Base-by-base conservation (phyloP, 2,113 vertebrate genomes). In the Pterophyllum scalare region DNA sequence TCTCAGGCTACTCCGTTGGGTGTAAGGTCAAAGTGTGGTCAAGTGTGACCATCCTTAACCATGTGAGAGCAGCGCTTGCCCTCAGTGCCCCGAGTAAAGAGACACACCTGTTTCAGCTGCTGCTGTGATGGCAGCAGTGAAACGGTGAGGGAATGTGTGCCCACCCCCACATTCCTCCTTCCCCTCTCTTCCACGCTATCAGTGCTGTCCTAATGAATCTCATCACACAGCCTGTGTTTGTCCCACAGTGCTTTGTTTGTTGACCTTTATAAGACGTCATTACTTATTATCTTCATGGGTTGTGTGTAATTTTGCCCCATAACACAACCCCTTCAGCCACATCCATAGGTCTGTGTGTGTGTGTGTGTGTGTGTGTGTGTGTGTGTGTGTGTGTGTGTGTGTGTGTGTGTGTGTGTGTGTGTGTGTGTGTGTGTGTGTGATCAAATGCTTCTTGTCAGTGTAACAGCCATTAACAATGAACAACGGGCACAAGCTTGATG, bases 81-180 rank as follows among this genome's bases (percentile, higher is more conserved):
- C 91, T 67, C 40, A 0, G 22, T 60, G 81, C 82, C 81, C 85
- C 35, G 11, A 67, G 90, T 59, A 77, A 89, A 92, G 75, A 87
- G 84, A 84, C 91, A 88, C 95, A 94, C 95, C 95, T 95, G 94
- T 94, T 92, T 92, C 89, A 86, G 90, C 86, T 93, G 87, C 88
- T 84, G 82, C 82, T 91, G 88, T 89, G 89, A 92, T 81, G 88
- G 89, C 75, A 28, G 13, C 49, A 10, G 58, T 78, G 80, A 83
- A 82, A 90, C 60, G 31, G 40, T 20, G 22, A 19, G 88, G 82
- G 89, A 91, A 91, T 93, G 83, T 40, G 5, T 38, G 49, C 38
- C 46, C 9, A 2, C 54, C 17, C 33, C 59, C 33, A 15, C 12
- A 4, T 8, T 56, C 64, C n/a, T 59, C n/a, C 77, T 72, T 17